Evolutionary conservation across 2,797 vertebrate species (phyloP), one percentile per base, ranked within the genome.

Genomic region (Chrysolophus pictus): DNA sequence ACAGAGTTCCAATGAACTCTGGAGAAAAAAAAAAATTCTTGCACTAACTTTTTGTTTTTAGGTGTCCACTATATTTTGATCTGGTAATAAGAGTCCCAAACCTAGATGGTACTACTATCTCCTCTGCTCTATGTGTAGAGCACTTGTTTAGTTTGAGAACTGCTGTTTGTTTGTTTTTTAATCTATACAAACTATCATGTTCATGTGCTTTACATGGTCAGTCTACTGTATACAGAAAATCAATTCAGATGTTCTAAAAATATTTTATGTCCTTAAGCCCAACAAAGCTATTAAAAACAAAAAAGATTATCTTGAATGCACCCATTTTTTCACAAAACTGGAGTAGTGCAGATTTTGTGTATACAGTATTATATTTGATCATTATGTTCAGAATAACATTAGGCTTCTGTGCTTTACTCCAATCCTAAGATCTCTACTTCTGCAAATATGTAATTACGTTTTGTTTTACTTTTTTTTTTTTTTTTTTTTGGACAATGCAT

Each of bases 171-270:
- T 44, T 47, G 22, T 47, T 23, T 47, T 73, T 91, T 53, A n/a
- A 87, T 77, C 49, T 86, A 70, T 59, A 69, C 19, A 69, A 87
- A 77, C 55, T 60, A 90, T 86, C 29, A 75, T 63, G 23, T 63
- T 42, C 69, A 92, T 91, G 39, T 90, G 79, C 63, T 60, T 90
- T 41, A 92, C 83, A 89, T 11, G 51, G 91, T 60, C 74, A 63
- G 11, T 53, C 72, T 87, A 37, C 39, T 89, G 59, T 26, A 80
- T 6, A 51, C 19, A 88, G 65, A 90, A 87, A 90, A 95, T 85
- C 90, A 89, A 88, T 79, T 42, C 73, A 93, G 65, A 95, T 84
- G 63, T 65, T 89, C 72, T 29, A 81, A 44, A 26, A 73, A 65
- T 67, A 80, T 83, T 87, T 94, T 47, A 69, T 47, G 76, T 71